These are phyloP conservation scores for Cryptotermes secundus DNA, from an alignment of 1,140 invertebrate species.

Conservation along the genomic window DNA sequence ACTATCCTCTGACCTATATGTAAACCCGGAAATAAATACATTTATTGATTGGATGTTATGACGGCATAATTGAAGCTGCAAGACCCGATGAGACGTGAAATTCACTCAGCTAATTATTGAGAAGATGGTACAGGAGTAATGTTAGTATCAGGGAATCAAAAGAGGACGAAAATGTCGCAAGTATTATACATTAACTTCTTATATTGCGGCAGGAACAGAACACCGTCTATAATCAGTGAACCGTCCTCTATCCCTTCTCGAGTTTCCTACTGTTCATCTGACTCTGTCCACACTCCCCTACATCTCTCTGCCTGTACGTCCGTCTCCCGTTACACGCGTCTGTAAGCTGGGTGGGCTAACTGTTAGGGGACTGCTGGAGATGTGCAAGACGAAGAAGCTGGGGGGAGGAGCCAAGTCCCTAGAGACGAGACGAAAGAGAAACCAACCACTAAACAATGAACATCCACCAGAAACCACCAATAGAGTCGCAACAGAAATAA, in stretches of 20 bases:
- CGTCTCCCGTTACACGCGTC: slow-evolving; percentile 15
- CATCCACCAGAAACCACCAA: not conserved
- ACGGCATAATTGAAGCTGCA: too few species aligned
- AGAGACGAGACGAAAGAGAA: not conserved
- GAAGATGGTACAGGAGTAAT: too few species aligned
- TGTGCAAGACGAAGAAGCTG: slow-evolving; percentile 2
- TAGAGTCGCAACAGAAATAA: slow-evolving; percentile 3
- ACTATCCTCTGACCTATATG: too few species aligned
- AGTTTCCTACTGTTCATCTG: not conserved
- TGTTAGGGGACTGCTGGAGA: not conserved
- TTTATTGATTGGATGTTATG: too few species aligned
- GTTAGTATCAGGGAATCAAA: not conserved
- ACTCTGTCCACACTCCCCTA: not conserved
- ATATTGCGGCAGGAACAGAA: not conserved
- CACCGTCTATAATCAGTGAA: not conserved
- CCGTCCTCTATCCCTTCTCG: not conserved
- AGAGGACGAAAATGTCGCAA: not conserved
- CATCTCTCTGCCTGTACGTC: slow-evolving; percentile 17
- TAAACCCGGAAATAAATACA: too few species aligned
- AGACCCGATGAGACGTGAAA: too few species aligned
- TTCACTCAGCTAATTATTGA: too few species aligned
- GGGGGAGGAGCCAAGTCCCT: slow-evolving; percentile 12
- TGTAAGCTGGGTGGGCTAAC: slow-evolving; percentile 3
- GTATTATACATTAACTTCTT: not conserved
- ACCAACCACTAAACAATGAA: slow-evolving; percentile 13